Evolutionary conservation across 2,888 invertebrate genomes (phyloP).

Genomic region (Erynnis tages): DNA sequence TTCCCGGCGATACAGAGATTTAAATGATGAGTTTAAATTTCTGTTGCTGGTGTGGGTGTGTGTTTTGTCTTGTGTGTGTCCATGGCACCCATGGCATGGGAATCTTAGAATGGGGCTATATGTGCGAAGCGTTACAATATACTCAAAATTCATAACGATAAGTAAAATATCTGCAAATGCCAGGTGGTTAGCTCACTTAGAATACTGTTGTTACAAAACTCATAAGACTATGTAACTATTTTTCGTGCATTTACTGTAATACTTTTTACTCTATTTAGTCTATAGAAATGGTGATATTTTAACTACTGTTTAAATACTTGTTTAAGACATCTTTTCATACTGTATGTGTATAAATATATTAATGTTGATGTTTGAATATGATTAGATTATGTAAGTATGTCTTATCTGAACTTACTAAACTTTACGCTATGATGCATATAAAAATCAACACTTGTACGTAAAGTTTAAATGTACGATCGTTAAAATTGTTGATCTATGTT

Average conservation of each 20-base stretch:
- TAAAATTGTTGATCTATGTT: constrained; percentile 37
- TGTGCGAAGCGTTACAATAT: no score
- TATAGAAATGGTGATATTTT: constrained; percentile 75
- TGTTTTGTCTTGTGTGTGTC: no score
- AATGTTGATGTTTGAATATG: constrained; percentile 54
- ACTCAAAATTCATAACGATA: no score
- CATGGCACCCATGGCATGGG: no score
- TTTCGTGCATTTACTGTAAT: constrained; percentile 81
- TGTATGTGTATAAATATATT: constrained; percentile 42
- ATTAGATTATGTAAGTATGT: constrained; percentile 28
- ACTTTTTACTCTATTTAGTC: constrained; percentile 72
- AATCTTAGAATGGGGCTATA: no score
- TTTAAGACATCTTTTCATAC: constrained; percentile 42
- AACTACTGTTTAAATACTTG: constrained; percentile 52
- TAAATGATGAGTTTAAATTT: no score
- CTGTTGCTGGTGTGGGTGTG: no score
- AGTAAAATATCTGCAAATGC: constrained; percentile 50
- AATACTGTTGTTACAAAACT: constrained; percentile 60
- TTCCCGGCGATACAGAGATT: no score
- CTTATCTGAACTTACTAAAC: neutral
- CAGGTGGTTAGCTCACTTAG: constrained; percentile 57
- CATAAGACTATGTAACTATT: constrained; percentile 75
- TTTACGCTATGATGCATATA: neutral
- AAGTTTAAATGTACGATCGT: constrained; percentile 13
- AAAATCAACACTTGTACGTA: neutral